phyloP scores from a whole-genome alignment of 2,888 invertebrate genomes.

The Colostygia pectinataria region DNA sequence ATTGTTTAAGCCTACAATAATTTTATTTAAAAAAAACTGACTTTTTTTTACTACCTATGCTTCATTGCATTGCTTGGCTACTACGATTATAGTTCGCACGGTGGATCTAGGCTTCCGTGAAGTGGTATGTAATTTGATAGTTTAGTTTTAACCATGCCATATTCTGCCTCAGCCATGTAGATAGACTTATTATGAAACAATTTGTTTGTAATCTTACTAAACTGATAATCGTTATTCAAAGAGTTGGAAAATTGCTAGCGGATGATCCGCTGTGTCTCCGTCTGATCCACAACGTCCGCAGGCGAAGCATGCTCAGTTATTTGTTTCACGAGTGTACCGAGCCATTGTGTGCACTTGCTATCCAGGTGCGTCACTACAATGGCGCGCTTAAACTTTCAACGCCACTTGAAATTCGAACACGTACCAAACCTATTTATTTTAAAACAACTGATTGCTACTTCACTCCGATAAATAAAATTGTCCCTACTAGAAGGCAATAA shows the following conservation, averaged over 20 bases:
- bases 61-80: no score
- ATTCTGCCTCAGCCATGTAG: no score
- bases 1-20: no score
- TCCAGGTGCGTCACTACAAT: constrained; percentile 48
- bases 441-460: constrained; percentile 26
- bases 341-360: constrained; percentile 31
- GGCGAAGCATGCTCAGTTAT: constrained; percentile 25
- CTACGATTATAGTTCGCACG: no score
- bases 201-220: no score
- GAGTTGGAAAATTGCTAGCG: background rate
- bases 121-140: no score
- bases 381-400: constrained; percentile 31
- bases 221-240: no score
- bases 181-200: no score
- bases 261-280: background rate
- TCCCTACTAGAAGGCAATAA: constrained; percentile 19
- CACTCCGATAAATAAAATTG: constrained; percentile 1
- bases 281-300: constrained; percentile 24
- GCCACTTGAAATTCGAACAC: constrained; percentile 42
- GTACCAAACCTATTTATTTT: constrained; percentile 37
- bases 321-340: constrained; percentile 37
- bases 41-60: no score
- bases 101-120: no score
- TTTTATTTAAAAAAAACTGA: no score
- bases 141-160: no score